These are phyloP conservation scores for Pipa parva DNA, from an alignment of 2,113 vertebrate genomes.

Conservation along the genomic window DNA sequence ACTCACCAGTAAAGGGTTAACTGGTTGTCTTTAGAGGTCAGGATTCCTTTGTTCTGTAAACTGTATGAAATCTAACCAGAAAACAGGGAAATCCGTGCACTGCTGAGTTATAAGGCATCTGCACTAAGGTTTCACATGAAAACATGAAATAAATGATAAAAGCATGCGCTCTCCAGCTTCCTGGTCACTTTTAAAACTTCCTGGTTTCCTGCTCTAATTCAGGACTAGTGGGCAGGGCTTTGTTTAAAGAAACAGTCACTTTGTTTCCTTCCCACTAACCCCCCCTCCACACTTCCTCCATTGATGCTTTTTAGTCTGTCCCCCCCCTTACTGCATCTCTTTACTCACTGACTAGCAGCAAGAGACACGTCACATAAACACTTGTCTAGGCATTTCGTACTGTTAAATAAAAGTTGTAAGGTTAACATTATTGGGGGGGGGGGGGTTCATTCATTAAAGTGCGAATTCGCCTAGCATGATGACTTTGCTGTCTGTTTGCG, in stretches of 20 bases:
- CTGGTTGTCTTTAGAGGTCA: neutral
- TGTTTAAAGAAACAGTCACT: neutral
- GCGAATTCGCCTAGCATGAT: too few relatives aligned
- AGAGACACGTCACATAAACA: too few relatives aligned
- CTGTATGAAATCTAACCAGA: neutral
- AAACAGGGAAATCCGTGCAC: neutral
- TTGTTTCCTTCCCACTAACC: neutral
- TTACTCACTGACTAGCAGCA: too few relatives aligned
- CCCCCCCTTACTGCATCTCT: neutral
- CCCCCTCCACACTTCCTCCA: neutral
- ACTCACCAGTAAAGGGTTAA: neutral
- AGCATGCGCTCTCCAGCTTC: too few relatives aligned
- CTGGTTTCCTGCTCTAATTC: neutral
- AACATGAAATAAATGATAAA: too few relatives aligned
- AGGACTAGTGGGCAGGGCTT: neutral
- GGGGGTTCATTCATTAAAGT: too few relatives aligned
- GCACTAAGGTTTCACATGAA: neutral
- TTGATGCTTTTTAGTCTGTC: neutral
- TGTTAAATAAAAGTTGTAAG: too few relatives aligned
- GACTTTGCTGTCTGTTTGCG: too few relatives aligned
- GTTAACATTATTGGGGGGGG: too few relatives aligned
- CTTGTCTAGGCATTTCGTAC: too few relatives aligned
- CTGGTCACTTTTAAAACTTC: conserved; percentile 28
- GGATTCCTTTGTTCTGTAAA: conserved; percentile 19
- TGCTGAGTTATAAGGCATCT: neutral